Base-by-base conservation (phyloP, 2,113 vertebrate genomes). In the Ancistrus triradiatus region DNA sequence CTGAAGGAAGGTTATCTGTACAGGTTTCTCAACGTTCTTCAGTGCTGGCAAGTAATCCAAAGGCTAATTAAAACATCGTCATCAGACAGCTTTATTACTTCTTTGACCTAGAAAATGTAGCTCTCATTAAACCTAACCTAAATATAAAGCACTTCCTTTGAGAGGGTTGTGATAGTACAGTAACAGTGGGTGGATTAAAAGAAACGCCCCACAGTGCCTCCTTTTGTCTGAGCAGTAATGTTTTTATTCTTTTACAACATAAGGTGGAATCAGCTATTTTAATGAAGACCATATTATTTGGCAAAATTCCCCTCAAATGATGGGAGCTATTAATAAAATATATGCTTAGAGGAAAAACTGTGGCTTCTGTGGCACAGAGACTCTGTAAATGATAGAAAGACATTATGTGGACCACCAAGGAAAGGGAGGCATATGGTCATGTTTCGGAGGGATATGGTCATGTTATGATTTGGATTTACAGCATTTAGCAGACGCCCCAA, bases 121-220 rank as follows among this genome's bases (percentile, higher is more conserved):
- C 44, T 46, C 58, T 14, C 7, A 57, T 57, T n/a, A n/a, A n/a
- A n/a, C n/a, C n/a, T n/a, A n/a, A 48, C 31, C 17, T 13, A 38
- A 17, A 2, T 28, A 56, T 38, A 40, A 22, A 13, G 14, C n/a
- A 18, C 17, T 50, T 24, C 2, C 52, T 37, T 44, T 46, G 40
- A 19, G 6, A 19, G 38, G 15, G 5, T 14, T 4, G 11, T 18
- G n/a, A 37, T 46, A 25, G 31, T 31, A 55, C 50, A 35, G 19
- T n/a, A 31, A 7, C 1, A 43, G 10, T 18, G 38, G 15, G 27
- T 19, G 4, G 24, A 44, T 44, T 33, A 33, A 44, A 44, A 43
- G 24, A 6, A 18, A 37, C 46, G 50, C 21, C 46, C 49, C 46
- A 47, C 17, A 48, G 52, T 51, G 59, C 70, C 64, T 64, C 56